Evolutionary conservation across 2,888 invertebrate species (phyloP).

Genomic region (Odontothrips loti): DNA sequence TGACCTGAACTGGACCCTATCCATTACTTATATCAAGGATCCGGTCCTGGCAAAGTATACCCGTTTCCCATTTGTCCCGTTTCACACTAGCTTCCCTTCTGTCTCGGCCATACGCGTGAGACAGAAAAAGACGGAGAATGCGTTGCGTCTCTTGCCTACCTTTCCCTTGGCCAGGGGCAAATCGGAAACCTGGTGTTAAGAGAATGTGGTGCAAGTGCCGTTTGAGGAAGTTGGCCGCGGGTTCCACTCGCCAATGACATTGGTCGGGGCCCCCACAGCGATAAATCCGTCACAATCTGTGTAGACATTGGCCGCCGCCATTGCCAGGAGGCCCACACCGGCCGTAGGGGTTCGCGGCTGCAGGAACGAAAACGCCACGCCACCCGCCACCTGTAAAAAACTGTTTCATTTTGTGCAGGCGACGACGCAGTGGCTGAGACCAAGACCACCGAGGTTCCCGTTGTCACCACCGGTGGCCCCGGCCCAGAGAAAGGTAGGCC

Average conservation of each 20-base stretch:
- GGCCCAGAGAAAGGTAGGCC: neutral
- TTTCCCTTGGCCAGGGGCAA: no score
- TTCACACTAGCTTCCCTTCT: no score
- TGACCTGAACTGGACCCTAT: no score
- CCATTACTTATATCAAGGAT: no score
- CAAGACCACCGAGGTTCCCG: neutral
- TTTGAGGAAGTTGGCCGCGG: neutral
- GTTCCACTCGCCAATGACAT: no score
- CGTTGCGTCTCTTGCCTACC: neutral
- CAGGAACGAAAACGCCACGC: no score
- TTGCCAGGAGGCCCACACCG: neutral
- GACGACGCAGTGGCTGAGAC: neutral
- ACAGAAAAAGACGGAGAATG: no score
- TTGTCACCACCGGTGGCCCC: neutral
- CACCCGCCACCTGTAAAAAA: no score
- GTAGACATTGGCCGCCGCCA: neutral
- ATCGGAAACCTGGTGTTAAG: neutral
- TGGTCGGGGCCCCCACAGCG: neutral
- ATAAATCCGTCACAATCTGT: neutral
- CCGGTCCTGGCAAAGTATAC: neutral
- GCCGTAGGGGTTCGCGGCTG: no score
- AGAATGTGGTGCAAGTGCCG: no score
- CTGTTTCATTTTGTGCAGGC: neutral
- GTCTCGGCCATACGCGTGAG: no score
- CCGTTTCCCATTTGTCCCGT: no score